Evolutionary conservation across 2,797 vertebrate genomes (phyloP).

Genomic region (Sebastes variabilis): DNA sequence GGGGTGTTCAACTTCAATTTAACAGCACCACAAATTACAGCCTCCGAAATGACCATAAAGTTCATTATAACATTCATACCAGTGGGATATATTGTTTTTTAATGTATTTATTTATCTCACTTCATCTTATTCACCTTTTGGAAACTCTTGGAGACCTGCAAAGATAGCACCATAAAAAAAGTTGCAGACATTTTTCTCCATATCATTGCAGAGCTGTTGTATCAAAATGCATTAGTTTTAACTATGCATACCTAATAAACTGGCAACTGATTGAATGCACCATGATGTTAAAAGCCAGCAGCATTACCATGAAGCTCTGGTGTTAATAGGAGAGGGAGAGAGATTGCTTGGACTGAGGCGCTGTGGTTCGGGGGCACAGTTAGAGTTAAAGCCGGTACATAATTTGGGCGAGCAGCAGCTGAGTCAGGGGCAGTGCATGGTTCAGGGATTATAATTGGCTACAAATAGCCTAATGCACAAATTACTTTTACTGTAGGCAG

Average conservation of each 20-base stretch:
- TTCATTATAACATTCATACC: neutral
- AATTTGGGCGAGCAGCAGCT: slow-evolving; percentile 34
- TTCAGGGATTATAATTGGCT: slow-evolving; percentile 39
- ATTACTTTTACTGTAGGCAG: neutral
- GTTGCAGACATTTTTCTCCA: neutral
- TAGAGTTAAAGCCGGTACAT: slow-evolving; percentile 1
- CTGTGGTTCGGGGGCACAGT: slow-evolving; percentile 1
- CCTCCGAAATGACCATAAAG: too few species aligned
- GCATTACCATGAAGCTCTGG: neutral
- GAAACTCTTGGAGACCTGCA: neutral
- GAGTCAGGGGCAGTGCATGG: slow-evolving; percentile 35
- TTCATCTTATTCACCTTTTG: neutral
- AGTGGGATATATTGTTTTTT: neutral
- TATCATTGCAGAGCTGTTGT: neutral
- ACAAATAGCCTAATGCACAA: slow-evolving; percentile 22
- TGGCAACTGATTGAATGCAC: neutral
- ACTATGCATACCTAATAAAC: neutral
- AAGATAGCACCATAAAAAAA: neutral
- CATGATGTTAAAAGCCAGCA: neutral
- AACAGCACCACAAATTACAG: neutral
- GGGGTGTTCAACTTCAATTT: neutral
- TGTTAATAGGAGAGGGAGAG: slow-evolving; percentile 5
- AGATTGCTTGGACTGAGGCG: neutral
- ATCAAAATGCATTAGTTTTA: neutral
- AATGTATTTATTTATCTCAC: neutral